Conservation (phyloP, 2,888 invertebrate genomes). For the Drosophila pseudotakahashii region DNA sequence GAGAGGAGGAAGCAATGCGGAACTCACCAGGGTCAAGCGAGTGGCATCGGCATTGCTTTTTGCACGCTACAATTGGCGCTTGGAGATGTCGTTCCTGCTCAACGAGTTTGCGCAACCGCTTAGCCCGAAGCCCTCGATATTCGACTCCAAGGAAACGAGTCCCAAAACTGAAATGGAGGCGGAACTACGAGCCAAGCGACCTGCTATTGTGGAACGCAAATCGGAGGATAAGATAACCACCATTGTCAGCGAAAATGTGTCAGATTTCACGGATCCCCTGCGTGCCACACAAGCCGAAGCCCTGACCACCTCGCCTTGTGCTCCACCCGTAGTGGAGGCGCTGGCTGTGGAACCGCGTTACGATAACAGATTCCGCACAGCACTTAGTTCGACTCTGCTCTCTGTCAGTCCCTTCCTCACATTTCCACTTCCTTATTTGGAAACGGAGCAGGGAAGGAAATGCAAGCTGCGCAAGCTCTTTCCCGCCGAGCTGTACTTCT, state of each 20-base stretch:
- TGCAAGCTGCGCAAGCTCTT: constrained; percentile 90
- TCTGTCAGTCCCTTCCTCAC: constrained; percentile 95
- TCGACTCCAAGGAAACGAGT: constrained; percentile 84
- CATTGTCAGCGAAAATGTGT: constrained; percentile 81
- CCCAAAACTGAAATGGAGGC: constrained; percentile 71
- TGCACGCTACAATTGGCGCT: constrained; percentile 92
- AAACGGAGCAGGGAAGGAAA: constrained; percentile 92
- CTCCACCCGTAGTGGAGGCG: constrained; percentile 72
- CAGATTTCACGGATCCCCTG: constrained; percentile 94
- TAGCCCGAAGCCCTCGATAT: constrained; percentile 85
- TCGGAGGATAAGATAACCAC: constrained; percentile 86
- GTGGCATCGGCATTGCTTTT: constrained; percentile 92
- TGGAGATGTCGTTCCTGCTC: constrained; percentile 95
- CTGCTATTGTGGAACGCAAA: constrained; percentile 71
- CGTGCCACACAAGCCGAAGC: constrained; percentile 84
- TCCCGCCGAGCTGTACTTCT: constrained; percentile 90
- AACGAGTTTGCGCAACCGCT: constrained; percentile 93
- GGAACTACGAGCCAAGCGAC: constrained; percentile 51
- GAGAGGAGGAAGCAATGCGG: constrained; percentile 91
- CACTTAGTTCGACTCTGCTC: constrained; percentile 89
- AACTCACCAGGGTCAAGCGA: constrained; percentile 92
- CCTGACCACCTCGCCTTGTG: constrained; percentile 84
- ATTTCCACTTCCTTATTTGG: constrained; percentile 93
- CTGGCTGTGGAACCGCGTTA: constrained; percentile 86
- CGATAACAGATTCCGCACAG: constrained; percentile 90